phyloP scores from a whole-genome alignment of 2,888 invertebrate genomes.

The Rhamnusium bicolor region DNA sequence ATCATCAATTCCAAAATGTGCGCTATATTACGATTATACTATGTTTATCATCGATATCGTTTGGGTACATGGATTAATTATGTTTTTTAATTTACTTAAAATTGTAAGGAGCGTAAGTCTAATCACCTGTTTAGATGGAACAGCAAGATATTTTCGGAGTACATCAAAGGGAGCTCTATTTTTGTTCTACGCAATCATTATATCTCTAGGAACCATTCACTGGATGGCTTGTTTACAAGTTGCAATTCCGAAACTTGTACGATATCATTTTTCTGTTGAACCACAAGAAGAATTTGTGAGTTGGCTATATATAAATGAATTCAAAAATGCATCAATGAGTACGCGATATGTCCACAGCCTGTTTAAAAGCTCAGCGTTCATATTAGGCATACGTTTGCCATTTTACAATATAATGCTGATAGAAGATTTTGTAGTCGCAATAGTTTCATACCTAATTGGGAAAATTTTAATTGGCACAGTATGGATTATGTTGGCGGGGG shows the following conservation, averaged over 20 bases:
- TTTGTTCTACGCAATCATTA: background rate
- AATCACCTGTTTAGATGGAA: background rate
- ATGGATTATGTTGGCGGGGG: conserved; percentile 28
- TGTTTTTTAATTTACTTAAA: conserved; percentile 23
- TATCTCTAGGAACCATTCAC: conserved; percentile 32
- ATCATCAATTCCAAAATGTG: conserved; percentile 43
- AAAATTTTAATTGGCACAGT: conserved; percentile 41
- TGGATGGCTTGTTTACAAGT: conserved; percentile 41
- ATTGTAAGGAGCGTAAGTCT: conserved; percentile 18
- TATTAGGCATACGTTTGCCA: conserved; percentile 30
- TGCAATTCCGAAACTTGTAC: conserved; percentile 34
- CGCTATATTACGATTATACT: background rate
- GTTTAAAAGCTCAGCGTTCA: conserved; percentile 44
- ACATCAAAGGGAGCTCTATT: background rate
- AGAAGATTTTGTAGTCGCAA: conserved; percentile 41
- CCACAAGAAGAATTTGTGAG: conserved; percentile 20
- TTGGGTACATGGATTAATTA: conserved; percentile 10
- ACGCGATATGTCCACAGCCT: conserved; percentile 39
- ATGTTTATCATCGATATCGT: too few species aligned
- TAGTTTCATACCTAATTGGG: conserved; percentile 47
- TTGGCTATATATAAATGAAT: background rate
- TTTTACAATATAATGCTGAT: background rate
- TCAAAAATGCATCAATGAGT: background rate
- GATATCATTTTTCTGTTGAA: conserved; percentile 1
- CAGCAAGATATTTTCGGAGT: background rate